These are phyloP conservation scores for Montipora capricornis DNA, from an alignment of 64 coral and sea anemone species.

Conservation along the genomic window DNA sequence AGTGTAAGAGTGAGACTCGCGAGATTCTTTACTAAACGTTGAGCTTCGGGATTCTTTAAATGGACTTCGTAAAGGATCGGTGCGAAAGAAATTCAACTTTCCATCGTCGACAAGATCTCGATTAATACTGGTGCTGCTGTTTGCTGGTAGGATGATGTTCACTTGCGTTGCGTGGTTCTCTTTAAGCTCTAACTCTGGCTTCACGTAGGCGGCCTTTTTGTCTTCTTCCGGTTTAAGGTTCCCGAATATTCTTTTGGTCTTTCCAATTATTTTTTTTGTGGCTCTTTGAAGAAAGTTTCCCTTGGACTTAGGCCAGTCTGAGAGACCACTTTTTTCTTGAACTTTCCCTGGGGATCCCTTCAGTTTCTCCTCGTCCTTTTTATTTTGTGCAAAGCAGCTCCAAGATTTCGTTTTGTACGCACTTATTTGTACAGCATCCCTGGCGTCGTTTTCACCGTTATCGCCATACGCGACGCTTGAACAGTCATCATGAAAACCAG, in stretches of 20 bases:
- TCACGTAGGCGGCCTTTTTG: neutral
- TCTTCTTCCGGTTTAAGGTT: conserved; percentile 10
- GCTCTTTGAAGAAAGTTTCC: conserved; percentile 31
- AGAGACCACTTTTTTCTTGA: conserved; percentile 8
- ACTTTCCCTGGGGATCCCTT: neutral
- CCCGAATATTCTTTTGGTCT: conserved; percentile 14
- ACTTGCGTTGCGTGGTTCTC: conserved; percentile 24
- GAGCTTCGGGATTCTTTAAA: neutral
- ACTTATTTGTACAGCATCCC: neutral
- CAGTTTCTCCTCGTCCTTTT: neutral
- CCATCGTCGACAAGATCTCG: neutral
- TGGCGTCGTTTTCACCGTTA: neutral
- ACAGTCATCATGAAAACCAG: conserved; percentile 41
- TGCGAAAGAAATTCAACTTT: conserved; percentile 5
- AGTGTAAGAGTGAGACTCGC: neutral
- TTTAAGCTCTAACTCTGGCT: neutral
- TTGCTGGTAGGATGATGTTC: conserved; percentile 21
- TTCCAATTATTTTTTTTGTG: conserved; percentile 24
- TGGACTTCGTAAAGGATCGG: conserved; percentile 9
- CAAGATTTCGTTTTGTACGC: conserved; percentile 12
- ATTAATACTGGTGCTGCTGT: conserved; percentile 24
- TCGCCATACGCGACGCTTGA: conserved; percentile 12
- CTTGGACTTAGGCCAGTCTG: neutral
- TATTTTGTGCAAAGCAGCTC: neutral
- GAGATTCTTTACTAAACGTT: neutral